Evolutionary conservation across 2,113 vertebrate genomes (phyloP).

Genomic region (Pandion haliaetus): DNA sequence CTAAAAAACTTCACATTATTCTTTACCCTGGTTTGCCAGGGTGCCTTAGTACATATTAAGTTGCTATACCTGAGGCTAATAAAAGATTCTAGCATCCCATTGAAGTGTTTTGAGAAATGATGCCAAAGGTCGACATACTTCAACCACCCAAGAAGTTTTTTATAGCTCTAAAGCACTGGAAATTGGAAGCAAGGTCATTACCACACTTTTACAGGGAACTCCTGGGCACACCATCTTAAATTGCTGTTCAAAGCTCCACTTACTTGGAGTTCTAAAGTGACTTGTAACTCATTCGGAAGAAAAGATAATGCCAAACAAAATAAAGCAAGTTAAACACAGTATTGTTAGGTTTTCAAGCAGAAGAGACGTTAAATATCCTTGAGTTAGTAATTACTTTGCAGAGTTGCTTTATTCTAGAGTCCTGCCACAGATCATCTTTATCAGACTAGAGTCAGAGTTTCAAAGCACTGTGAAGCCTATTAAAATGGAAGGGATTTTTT

Average conservation of each 20-base stretch:
- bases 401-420: neutral
- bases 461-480: neutral
- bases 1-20: neutral
- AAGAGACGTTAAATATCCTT: neutral
- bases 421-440: neutral
- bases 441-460: neutral
- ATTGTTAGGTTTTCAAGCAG: neutral
- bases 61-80: neutral
- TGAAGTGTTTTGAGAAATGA: neutral
- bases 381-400: neutral
- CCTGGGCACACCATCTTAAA: neutral
- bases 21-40: neutral
- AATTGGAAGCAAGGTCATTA: neutral
- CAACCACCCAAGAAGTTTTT: neutral
- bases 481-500: neutral
- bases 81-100: neutral
- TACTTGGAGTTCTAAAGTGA: neutral
- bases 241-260: neutral
- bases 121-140: neutral
- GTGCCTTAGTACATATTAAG: neutral
- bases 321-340: neutral
- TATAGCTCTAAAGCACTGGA: neutral
- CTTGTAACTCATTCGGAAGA: neutral
- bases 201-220: neutral
- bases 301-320: conserved; percentile 30